These are phyloP conservation scores for Edolisoma coerulescens DNA, from an alignment of 2,113 vertebrate genomes.

Conservation along the genomic window DNA sequence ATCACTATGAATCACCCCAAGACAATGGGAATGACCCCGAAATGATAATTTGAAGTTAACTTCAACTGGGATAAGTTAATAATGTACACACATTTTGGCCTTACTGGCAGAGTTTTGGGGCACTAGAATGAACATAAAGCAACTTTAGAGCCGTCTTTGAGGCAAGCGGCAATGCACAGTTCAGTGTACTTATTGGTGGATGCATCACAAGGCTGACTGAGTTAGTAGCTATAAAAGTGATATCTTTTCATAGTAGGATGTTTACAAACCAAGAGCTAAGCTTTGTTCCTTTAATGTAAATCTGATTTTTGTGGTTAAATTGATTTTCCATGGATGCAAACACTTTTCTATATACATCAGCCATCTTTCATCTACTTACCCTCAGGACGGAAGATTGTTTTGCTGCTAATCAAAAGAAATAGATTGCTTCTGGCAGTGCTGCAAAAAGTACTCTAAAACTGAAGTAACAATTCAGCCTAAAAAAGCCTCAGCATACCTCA, in stretches of 20 bases:
- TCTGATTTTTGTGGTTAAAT: conserved; percentile 6
- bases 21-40: too few species aligned
- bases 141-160: background rate
- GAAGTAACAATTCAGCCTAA: background rate
- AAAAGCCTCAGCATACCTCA: background rate
- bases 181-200: background rate
- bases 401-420: conserved; percentile 4
- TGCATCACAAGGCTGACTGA: background rate
- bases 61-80: background rate
- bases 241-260: background rate
- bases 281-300: background rate
- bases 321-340: conserved; percentile 8
- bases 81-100: accelerated
- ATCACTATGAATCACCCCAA: background rate
- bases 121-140: background rate
- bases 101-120: background rate
- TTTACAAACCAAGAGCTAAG: background rate
- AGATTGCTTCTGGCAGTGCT: conserved; percentile 1
- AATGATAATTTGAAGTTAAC: background rate
- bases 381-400: background rate
- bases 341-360: background rate
- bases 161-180: background rate
- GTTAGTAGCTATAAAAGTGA: background rate
- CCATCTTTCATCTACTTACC: background rate
- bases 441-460: background rate